Conservation (phyloP, 2,888 invertebrate species). For the Invenusta paracnida region DNA sequence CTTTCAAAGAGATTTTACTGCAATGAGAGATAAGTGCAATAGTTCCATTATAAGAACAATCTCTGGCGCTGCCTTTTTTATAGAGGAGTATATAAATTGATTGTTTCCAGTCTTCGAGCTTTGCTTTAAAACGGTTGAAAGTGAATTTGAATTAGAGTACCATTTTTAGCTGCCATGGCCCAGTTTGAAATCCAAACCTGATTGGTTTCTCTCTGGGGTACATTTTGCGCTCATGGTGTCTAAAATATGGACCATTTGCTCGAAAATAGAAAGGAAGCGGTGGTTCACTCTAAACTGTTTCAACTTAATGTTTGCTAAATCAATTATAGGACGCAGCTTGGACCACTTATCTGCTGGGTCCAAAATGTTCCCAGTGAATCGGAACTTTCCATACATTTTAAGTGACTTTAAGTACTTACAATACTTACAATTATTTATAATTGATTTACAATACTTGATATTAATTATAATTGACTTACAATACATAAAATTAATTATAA, state of each 20-base stretch:
- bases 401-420: too few species aligned
- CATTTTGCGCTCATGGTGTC: neutral
- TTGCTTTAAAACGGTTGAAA: neutral
- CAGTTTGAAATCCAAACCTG: neutral
- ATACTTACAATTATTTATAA: too few species aligned
- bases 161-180: slow-evolving; percentile 1
- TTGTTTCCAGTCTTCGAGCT: too few species aligned
- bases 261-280: neutral
- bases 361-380: too few species aligned
- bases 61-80: too few species aligned
- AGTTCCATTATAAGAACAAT: neutral
- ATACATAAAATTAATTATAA: too few species aligned
- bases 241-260: neutral
- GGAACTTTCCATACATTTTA: too few species aligned
- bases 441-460: too few species aligned
- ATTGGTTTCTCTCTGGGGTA: neutral
- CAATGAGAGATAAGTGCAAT: neutral
- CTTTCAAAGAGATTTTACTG: neutral
- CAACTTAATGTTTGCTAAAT: neutral
- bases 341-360: neutral
- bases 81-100: too few species aligned
- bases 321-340: neutral
- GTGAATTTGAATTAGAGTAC: slow-evolving; percentile 11
- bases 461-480: too few species aligned
- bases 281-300: neutral